Conservation (phyloP, 2,113 vertebrate species). For the Emydocephalus ijimae region DNA sequence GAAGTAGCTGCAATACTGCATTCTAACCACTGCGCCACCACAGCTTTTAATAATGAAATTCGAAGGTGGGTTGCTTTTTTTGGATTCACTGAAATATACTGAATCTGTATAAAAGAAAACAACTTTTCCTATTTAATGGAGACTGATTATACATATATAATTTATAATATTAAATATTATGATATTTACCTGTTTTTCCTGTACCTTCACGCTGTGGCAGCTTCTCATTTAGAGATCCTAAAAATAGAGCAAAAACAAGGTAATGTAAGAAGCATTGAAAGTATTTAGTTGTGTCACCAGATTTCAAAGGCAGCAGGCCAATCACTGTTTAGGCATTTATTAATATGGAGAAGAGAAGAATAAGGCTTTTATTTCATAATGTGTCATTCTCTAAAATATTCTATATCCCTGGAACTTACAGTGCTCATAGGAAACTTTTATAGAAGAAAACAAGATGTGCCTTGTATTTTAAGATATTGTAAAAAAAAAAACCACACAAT, state of each 20-base stretch:
- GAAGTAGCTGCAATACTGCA: too few relatives aligned
- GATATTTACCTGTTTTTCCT: constrained; percentile 90
- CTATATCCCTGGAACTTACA: not conserved
- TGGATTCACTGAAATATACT: not conserved
- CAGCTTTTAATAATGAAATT: too few relatives aligned
- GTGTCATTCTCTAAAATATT: not conserved
- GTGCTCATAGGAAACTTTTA: not conserved
- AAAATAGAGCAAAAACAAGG: constrained; percentile 22
- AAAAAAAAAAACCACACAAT: not conserved
- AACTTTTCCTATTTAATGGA: not conserved
- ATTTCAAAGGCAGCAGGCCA: not conserved
- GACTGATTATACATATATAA: not conserved
- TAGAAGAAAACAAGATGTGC: not conserved
- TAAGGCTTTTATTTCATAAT: not conserved
- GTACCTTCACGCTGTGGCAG: constrained; percentile 80
- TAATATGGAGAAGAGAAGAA: not conserved
- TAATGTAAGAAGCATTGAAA: not conserved
- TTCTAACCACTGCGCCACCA: too few relatives aligned
- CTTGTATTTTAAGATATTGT: not conserved
- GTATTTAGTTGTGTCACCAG: not conserved
- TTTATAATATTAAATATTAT: constrained; percentile 11
- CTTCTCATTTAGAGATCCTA: constrained; percentile 85
- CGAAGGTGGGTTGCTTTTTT: not conserved
- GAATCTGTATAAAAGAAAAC: not conserved
- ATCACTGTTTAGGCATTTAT: not conserved